Evolutionary conservation across 1,140 invertebrate species (phyloP), one percentile per base, ranked within the genome.

Genomic region (Cepaea nemoralis): DNA sequence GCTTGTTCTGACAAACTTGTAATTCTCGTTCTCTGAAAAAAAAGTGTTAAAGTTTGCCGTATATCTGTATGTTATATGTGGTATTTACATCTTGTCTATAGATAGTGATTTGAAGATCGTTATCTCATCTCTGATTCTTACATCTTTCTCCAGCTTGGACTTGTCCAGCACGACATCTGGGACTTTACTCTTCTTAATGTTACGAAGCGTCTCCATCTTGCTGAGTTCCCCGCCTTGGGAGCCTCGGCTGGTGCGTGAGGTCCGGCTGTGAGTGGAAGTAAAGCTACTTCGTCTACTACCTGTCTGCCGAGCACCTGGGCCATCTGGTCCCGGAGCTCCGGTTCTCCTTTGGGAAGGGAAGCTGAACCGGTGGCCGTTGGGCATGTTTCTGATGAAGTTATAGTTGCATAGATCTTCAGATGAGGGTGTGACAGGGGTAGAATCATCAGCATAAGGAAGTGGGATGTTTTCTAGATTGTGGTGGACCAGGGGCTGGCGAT

Each of bases 391-490:
- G 73, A 81, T 42, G 75, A 86, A 85, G 35, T 73, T 83, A 77
- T 85, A 87, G 85, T 88, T 90, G 88, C 88, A 91, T 90, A 91
- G 86, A 84, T 99, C 97, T 93, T 99, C 98, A 75, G 97, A 98
- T 95, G 98, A 98, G 19, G 98, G 98, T 66, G 97, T 99, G 5
- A 98, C 97, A 76, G 97, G 97, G 88, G 97, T 97, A 69, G 97
- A 98, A 91, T 99, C 97, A 91, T 99, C 98, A 40, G 97, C 97
- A 91, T 97, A 99, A 22, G 98, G 98, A 87, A 99, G 94, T 92
- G 98, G 97, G 91, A 98, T 96, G 80, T 97, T 97, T 91, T 99
- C 97, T 89, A 98, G 93, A 93, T 97, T 98, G 74, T 96, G 97
- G 76, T 98, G 93, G 66, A 99, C 97, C 81, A 99, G 93, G 3